Evolutionary conservation across 2,113 vertebrate genomes (phyloP), one percentile per base, ranked within the genome.

Genomic region (Papio anubis): DNA sequence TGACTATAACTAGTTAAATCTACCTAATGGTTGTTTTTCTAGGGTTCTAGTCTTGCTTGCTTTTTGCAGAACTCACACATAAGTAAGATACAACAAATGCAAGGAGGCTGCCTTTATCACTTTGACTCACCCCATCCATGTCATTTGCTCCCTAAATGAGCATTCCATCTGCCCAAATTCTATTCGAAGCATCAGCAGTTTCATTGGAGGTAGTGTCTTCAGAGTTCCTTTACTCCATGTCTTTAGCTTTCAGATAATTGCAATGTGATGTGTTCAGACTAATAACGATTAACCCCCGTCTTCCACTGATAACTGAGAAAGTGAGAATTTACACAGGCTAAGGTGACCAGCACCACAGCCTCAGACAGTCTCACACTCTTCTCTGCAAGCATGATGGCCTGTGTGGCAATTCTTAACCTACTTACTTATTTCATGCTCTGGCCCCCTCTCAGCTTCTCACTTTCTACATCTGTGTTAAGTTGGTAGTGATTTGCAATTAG

Each of bases 251-350:
- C 45, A 80, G 70, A 48, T 68, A 21, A 32, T 4, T 40, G 27
- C 78, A 76, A 7, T 35, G n/a, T 50, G 83, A 87, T 57, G 50
- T 11, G 40, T 55, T 72, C 87, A 80, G 55, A 88, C 83, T 55
- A 68, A 38, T 18, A 50, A 40, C 86, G 82, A 59, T 88, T 95
- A 86, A 21, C 83, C 70, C 92, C 70, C 7, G 0, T 38, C 43
- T 88, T 61, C 75, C 18, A 55, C 83, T 94, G 94, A 92, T 75
- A 96, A 95, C 95, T 93, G 83, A 88, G 75, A 92, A 93, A 64
- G 45, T 38, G 59, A 92, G 87, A 94, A 90, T 92, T 96, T 95
- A 97, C 96, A 97, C 21, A 90, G 23, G 76, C 70, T 88, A 59
- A 96, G 68, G 64, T 73, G 90, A 92, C 90, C 92, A 97, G 95